Percentiles rank a stretch among this genome's conserved stretches.
Evolutionary conservation across 2,888 invertebrate species (phyloP).

Genomic region (Auanema freiburgensis): DNA sequence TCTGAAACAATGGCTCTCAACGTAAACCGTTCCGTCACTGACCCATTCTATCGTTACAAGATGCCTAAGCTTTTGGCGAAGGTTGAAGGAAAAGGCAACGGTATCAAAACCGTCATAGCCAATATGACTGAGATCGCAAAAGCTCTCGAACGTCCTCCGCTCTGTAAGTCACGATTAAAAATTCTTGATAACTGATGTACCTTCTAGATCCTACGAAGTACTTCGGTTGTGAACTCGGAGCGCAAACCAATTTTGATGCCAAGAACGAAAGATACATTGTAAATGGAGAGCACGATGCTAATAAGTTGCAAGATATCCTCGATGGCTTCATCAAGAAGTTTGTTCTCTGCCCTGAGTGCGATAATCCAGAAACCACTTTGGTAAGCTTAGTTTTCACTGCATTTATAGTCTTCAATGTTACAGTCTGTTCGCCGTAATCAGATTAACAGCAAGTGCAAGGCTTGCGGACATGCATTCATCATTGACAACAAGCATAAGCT

Average conservation of each 20-base stretch:
- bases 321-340: constrained; percentile 92
- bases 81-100: constrained; percentile 94
- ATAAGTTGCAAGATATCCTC: constrained; percentile 87
- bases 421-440: constrained; percentile 50
- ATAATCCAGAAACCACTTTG: constrained; percentile 96
- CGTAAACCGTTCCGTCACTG: constrained; percentile 94
- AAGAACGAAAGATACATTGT: constrained; percentile 99
- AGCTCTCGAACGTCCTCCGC: constrained; percentile 92
- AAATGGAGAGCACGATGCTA: constrained; percentile 96
- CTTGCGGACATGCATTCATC: constrained; percentile 89
- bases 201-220: constrained; percentile 71
- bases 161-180: no score
- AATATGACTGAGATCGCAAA: constrained; percentile 99
- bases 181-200: no score
- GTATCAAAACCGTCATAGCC: constrained; percentile 98
- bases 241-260: constrained; percentile 96
- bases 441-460: constrained; percentile 78
- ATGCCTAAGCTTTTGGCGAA: constrained; percentile 98
- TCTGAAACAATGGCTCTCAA: constrained; percentile 71
- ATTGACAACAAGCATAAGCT: constrained; percentile 94
- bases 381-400: constrained; percentile 63
- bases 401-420: constrained; percentile 16
- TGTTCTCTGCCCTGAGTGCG: constrained; percentile 90
- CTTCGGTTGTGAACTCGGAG: constrained; percentile 98
- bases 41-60: constrained; percentile 99